Conservation (phyloP, 2,888 invertebrate species). For the Dynastes tityus region DNA sequence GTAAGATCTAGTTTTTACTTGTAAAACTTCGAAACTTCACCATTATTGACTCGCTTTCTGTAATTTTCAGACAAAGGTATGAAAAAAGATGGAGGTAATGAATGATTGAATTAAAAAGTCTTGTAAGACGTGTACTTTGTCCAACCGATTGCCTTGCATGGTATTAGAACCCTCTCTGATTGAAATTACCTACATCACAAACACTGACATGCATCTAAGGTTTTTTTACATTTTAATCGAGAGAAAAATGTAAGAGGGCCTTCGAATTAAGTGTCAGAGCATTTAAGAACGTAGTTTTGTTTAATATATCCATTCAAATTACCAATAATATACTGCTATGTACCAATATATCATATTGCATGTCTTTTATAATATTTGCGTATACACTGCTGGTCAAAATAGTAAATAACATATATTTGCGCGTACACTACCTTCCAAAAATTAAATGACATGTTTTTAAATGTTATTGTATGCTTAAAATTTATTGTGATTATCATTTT, state of each 20-base stretch:
- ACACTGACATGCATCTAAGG: not conserved
- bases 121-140: constrained; percentile 18
- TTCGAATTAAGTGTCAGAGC: too few relatives aligned
- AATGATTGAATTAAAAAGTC: constrained; percentile 29
- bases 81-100: constrained; percentile 85
- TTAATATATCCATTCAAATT: not conserved
- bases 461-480: not conserved
- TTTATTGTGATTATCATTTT: too few relatives aligned
- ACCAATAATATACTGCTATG: not conserved
- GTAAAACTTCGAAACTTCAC: not conserved
- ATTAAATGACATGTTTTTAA: not conserved
- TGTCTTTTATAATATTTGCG: too few relatives aligned
- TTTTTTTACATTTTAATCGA: too few relatives aligned
- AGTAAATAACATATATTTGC: too few relatives aligned
- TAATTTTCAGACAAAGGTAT: constrained; percentile 80
- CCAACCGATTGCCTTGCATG: constrained; percentile 13
- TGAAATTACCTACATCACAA: too few relatives aligned
- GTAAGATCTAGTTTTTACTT: too few relatives aligned
- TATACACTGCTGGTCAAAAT: too few relatives aligned
- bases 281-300: constrained; percentile 13
- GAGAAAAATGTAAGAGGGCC: not conserved
- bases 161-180: not conserved
- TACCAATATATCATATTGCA: too few relatives aligned
- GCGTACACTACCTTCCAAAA: too few relatives aligned
- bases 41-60: constrained; percentile 7